Evolutionary conservation across 2,888 invertebrate species (phyloP), one percentile per base, ranked within the genome.

Genomic region (Orchestes rusci): DNA sequence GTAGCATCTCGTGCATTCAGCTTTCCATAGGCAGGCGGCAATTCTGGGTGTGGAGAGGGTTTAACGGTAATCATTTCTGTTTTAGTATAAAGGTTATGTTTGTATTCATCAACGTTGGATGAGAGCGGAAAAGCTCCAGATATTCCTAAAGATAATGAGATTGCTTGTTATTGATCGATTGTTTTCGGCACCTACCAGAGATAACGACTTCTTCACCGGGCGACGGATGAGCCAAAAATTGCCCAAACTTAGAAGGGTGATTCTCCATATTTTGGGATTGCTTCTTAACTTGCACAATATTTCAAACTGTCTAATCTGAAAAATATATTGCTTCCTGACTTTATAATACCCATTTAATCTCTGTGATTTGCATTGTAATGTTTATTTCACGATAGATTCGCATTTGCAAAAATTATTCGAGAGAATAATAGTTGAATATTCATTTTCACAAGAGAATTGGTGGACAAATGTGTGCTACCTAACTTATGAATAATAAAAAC

Each of bases 51-150:
- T 53, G 90, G 75, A 29, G 82, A 74, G 51, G 79, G 78, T 59
- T 86, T 86, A 16, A 80, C 84, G 39, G 88, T 86, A 45, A 92
- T 79, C 73, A 93, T 78, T 60, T 94, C 91, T 53, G 84, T 77
- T 66, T 84, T 84, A 61, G 82, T 80, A 57, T 82, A 76, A 12
- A 91, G 72, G 57, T 82, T 82, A 39, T 81, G 70, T 59, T 75
- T 70, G 32, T 89, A 79, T 53, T 87, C 79, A 35, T 75, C 67
- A 42, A 89, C 75, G 55, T 82, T 82, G 51, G 81, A 77, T 0
- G 85, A 84, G 56, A 87, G 81, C 0, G 92, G 91, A 65, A 84
- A 84, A 59, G 80, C 72, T 0, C 84, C 85, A 0, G 84, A 72
- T 8, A 82, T 28, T 15, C 64, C 64, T 62, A 31, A 15, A 35